Evolutionary conservation across 2,113 vertebrate species (phyloP), one percentile per base, ranked within the genome.

Genomic region (Panurus biarmicus): DNA sequence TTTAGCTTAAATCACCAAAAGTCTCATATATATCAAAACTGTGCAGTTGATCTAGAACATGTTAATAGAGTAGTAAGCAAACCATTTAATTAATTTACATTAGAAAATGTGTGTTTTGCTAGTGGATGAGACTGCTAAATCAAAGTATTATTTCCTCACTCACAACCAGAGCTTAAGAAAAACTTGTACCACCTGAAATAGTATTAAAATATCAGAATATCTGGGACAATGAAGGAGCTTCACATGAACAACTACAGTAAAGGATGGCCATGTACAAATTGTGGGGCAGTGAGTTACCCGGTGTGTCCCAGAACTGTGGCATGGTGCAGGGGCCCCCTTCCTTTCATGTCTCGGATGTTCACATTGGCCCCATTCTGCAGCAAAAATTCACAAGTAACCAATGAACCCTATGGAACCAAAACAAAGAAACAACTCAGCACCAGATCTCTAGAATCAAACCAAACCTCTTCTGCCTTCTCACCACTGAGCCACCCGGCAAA

Each of bases 311-410:
- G 97, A 97, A 99, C 98, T 0, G 99, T 99, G 96, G 99, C 99
- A 2, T 99, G 99, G 95, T 99, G 99, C 54, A 99, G 97, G 3
- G 99, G 99, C 29, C 98, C 99, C 94, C 99, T 97, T 50, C 99
- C 99, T 71, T 98, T 98, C 70, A 98, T 71, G 57, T 99, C 99
- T 94, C 98, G 98, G 96, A 99, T 98, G 97, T 99, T 99, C 89
- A 99, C 99, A 33, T 98, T 99, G 61, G 99, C 99, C 73, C 98
- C 98, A 38, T 99, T 99, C 96, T 99, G 99, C 51, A 99, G 98
- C 85, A 99, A 97, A 97, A 99, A 99, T 96, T 99, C 99, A 38
- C 99, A 99, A 22, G 99, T 98, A 94, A 99, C 99, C 97, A 99
- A 89, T 4, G 99, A 99, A 66, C 99, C 99, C 99, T 99, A 79